Evolutionary conservation across 2,797 vertebrate genomes (phyloP), one percentile per base, ranked within the genome.

Genomic region (Ceryle rudis): DNA sequence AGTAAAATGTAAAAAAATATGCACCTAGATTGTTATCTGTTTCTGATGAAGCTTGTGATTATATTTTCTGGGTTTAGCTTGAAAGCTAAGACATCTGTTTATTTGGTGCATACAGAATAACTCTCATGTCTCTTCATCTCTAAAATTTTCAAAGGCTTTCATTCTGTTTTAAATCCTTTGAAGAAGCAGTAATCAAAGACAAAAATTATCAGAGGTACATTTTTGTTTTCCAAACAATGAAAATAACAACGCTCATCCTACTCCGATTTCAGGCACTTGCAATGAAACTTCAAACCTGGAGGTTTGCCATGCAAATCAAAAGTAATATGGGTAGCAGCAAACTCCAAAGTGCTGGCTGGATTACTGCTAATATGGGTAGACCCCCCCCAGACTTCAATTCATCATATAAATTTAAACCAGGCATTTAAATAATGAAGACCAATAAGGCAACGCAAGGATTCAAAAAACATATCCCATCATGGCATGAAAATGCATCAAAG

Each of bases 121-220:
- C 97, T 98, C 98, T 98, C 97, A 97, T 98, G 98, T 98, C 98
- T 98, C 97, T 98, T 98, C 97, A 98, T 97, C 98, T 98, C 98
- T 97, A 97, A 98, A 98, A 98, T 98, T 98, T 98, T 98, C 98
- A 98, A 98, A 98, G 98, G 97, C 98, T 98, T 98, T 98, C 97
- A 98, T 98, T 98, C 97, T 97, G 96, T 97, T 98, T 98, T 98
- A 98, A 98, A 98, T 95, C 97, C 98, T 98, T 98, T 98, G 98
- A 98, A 98, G 98, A 98, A 98, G 97, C 80, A 96, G 96, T 98
- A 98, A 98, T 98, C 98, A 98, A 98, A 98, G 98, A 98, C 98
- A 98, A 98, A 98, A 98, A 98, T 98, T 98, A 98, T 98, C 98
- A 98, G 98, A 98, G 98, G 98, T 98, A 98, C 98, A 98, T 98